These are phyloP conservation scores for Accipiter cooperii DNA, from an alignment of 2,113 vertebrate species.

Conservation along the genomic window DNA sequence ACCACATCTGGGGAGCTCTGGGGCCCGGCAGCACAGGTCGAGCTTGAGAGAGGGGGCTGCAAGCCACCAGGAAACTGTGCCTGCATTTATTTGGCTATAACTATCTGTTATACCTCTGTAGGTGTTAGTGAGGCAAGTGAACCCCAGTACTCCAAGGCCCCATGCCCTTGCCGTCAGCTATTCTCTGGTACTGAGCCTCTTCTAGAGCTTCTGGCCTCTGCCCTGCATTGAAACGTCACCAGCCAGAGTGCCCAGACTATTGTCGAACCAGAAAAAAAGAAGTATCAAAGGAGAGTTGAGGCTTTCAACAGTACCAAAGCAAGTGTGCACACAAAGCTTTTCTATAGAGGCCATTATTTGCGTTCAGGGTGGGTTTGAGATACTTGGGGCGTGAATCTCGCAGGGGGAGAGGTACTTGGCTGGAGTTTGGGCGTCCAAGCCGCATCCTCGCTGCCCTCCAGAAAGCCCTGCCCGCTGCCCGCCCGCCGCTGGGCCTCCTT, in stretches of 20 bases:
- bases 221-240: fast-evolving
- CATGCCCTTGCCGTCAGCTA: background rate
- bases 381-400: fast-evolving
- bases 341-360: fast-evolving
- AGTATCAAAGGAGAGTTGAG: background rate
- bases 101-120: fast-evolving
- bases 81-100: background rate
- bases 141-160: too few species aligned
- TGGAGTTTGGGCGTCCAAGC: fast-evolving
- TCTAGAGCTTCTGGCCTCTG: background rate
- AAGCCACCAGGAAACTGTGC: background rate
- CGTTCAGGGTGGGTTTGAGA: background rate
- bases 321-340: background rate
- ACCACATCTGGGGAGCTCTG: fast-evolving
- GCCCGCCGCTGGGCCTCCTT: background rate
- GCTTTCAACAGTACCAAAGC: background rate
- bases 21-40: fast-evolving
- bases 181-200: background rate
- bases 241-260: background rate
- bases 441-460: fast-evolving
- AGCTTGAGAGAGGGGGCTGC: background rate
- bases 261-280: background rate
- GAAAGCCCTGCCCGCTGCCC: background rate
- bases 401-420: fast-evolving
- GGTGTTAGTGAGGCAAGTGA: background rate